These are phyloP conservation scores for Cephalopachus bancanus DNA, from an alignment of 2,797 vertebrate genomes.

Conservation along the genomic window DNA sequence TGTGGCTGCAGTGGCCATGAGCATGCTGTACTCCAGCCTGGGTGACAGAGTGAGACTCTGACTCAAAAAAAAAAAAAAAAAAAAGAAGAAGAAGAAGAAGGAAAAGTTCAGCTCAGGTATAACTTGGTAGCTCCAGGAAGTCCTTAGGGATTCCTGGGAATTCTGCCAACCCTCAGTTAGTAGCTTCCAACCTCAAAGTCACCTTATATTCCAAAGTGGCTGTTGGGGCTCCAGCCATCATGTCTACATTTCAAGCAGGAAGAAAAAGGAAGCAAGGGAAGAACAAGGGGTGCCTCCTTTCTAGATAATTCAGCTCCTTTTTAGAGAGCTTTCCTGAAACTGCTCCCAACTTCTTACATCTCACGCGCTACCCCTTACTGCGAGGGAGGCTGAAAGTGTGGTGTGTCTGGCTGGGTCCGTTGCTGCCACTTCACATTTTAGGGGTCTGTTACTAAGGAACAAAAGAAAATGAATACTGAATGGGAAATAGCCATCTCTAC, in stretches of 20 bases:
- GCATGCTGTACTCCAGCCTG: no score
- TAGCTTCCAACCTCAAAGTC: neutral
- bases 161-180: neutral
- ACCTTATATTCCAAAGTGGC: neutral
- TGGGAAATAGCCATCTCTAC: neutral
- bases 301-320: neutral
- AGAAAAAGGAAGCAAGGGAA: neutral
- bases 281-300: neutral
- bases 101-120: no score
- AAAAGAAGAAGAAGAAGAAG: no score
- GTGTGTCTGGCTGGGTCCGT: neutral
- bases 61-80: no score
- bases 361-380: neutral
- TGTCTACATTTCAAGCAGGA: neutral
- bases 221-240: neutral
- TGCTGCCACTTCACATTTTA: neutral
- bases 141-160: neutral
- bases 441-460: neutral
- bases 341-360: neutral
- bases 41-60: no score
- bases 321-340: constrained; percentile 30
- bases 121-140: neutral
- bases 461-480: neutral
- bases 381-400: neutral
- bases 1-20: no score